Base-by-base conservation (phyloP, 1,140 invertebrate genomes). In the Pseudomyrmex dendroicus region DNA sequence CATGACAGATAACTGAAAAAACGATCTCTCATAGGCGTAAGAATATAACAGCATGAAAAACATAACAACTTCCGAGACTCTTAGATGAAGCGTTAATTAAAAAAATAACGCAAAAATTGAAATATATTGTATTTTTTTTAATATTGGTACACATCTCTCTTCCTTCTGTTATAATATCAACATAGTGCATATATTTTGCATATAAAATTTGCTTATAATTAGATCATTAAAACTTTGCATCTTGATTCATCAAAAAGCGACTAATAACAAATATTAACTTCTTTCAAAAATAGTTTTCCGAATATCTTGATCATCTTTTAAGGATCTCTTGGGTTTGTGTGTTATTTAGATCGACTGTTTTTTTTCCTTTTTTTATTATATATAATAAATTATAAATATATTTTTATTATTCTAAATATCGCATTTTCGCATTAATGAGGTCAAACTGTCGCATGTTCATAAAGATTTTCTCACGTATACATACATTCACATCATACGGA, bases 401-500 rank as follows among this genome's bases (percentile, higher is more conserved):
- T 44, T 15, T 22, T 67, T 48, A 9, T 1, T 13, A 68, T 52
- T 17, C 25, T 12, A 9, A 66, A 22, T 35, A 35, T 48, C 25
- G 15, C 17, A 62, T 12, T 44, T 35, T 17, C 73, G n/a, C 63
- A 50, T 77, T 22, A 67, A 77, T 67, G 62, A 56, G 12, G 46
- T 67, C 62, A 35, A 46, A 13, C 25, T 20, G 35, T 17, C n/a
- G 46, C 17, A 15, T 5, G 59, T 56, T 46, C 62, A 13, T 17
- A 5, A 4, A 15, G 4, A 46, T 8, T 8, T 57, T 20, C 44
- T 25, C 5, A 12, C 15, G 13, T 17, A 17, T 13, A 44, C 57
- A 50, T 63, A 74, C 57, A 61, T 48, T 50, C 57, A 44, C 72
- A 20, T 50, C 57, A 44, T 54, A 20, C 15, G 20, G 20, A 57